Evolutionary conservation across 1,140 invertebrate species (phyloP).

Genomic region (Drosophila azteca): DNA sequence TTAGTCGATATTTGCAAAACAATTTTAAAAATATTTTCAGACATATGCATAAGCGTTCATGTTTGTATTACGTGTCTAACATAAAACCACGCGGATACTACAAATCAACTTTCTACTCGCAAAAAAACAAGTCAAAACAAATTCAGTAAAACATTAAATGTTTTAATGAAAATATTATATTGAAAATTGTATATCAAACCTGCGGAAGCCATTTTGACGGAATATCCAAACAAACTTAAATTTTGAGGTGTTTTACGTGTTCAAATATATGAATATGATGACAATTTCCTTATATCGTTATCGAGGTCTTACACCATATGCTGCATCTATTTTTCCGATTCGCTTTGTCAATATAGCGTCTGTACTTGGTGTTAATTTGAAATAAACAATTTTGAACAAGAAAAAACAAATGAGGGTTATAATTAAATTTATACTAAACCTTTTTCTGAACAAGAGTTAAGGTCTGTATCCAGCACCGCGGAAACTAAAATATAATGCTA

Average conservation of each 20-base stretch:
- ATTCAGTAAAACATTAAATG: neutral
- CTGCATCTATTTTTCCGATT: neutral
- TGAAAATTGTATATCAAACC: constrained; percentile 37
- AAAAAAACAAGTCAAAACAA: neutral
- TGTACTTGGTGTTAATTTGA: no score
- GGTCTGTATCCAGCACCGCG: no score
- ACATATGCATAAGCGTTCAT: constrained; percentile 13
- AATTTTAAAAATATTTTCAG: constrained; percentile 1
- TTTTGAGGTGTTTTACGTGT: constrained; percentile 62
- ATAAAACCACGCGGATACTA: constrained; percentile 54
- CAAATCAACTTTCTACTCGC: constrained; percentile 1
- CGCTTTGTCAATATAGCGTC: no score
- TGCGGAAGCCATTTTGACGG: constrained; percentile 70
- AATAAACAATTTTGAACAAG: neutral
- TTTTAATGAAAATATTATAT: neutral
- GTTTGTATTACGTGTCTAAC: constrained; percentile 64
- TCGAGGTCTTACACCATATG: constrained; percentile 18
- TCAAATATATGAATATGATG: constrained; percentile 34
- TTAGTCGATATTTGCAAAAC: no score
- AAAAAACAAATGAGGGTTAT: no score
- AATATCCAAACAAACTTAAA: constrained; percentile 70
- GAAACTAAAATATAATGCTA: no score
- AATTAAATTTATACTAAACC: no score
- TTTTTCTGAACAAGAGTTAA: no score
- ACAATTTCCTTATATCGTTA: constrained; percentile 42